These are phyloP conservation scores for Oreochromis spilurus DNA, from an alignment of 2,113 vertebrate genomes.

Conservation along the genomic window DNA sequence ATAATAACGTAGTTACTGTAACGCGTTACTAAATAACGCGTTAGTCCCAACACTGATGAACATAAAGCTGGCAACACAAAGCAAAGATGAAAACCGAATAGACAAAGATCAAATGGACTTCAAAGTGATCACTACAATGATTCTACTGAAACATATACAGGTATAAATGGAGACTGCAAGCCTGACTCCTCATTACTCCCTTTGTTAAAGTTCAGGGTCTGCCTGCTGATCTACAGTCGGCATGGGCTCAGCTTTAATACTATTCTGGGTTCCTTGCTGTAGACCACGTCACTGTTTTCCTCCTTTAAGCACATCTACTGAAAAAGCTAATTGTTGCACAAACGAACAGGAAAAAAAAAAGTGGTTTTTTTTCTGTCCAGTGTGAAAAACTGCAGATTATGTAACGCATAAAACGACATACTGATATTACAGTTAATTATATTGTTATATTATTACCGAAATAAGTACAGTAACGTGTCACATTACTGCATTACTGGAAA, in stretches of 20 bases:
- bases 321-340: not conserved
- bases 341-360: not conserved
- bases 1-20: too few relatives aligned
- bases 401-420: not conserved
- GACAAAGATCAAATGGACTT: not conserved
- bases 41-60: too few relatives aligned
- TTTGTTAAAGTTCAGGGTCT: not conserved
- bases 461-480: not conserved
- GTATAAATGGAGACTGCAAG: not conserved
- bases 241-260: not conserved
- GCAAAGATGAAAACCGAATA: not conserved
- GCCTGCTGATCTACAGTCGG: not conserved
- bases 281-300: not conserved
- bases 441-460: not conserved
- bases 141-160: not conserved
- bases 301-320: not conserved
- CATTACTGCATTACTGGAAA: not conserved
- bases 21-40: too few relatives aligned
- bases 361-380: rapidly evolving
- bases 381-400: not conserved
- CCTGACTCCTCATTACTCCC: not conserved
- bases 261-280: not conserved
- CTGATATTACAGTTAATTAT: not conserved
- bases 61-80: not conserved
- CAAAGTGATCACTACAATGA: not conserved